These are phyloP conservation scores for Podarcis cretensis DNA, from an alignment of 2,113 vertebrate species.

Conservation along the genomic window DNA sequence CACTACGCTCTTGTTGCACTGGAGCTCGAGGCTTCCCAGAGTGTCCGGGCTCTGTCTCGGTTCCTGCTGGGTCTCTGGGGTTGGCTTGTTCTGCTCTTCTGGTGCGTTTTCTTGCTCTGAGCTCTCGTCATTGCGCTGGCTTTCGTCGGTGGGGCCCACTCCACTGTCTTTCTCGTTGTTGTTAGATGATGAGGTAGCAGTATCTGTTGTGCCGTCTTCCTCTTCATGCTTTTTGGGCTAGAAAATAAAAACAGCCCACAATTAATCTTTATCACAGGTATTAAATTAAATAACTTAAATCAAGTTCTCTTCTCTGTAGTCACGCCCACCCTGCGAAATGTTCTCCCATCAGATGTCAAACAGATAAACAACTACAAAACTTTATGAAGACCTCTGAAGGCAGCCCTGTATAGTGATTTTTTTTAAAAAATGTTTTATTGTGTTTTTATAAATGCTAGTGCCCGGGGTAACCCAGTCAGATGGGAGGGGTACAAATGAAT, in stretches of 20 bases:
- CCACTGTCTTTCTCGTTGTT: constrained; percentile 86
- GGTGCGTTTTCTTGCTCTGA: constrained; percentile 86
- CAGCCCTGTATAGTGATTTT: too few species aligned
- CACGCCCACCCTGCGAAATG: too few species aligned
- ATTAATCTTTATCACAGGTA: constrained; percentile 7
- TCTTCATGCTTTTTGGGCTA: constrained; percentile 87
- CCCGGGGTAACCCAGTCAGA: too few species aligned
- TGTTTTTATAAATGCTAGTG: too few species aligned
- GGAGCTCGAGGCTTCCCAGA: constrained; percentile 70
- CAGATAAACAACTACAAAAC: too few species aligned
- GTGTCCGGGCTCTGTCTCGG: constrained; percentile 74
- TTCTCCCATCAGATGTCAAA: too few species aligned
- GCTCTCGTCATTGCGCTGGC: constrained; percentile 82
- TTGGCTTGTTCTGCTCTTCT: constrained; percentile 79
- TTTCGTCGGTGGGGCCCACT: constrained; percentile 82
- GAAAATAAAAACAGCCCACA: constrained; percentile 51
- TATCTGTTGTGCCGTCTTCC: constrained; percentile 88
- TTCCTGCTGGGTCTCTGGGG: constrained; percentile 76
- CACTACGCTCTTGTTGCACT: constrained; percentile 74
- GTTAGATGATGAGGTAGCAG: constrained; percentile 90
- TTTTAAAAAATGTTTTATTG: too few species aligned
- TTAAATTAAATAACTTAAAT: constrained; percentile 22
- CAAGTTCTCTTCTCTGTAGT: too few species aligned
- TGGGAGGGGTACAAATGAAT: too few species aligned
- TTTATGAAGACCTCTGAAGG: too few species aligned